Percentiles rank a stretch among this genome's conserved stretches.
Conservation (phyloP, 1,140 invertebrate genomes). For the Ectropis grisescens region DNA sequence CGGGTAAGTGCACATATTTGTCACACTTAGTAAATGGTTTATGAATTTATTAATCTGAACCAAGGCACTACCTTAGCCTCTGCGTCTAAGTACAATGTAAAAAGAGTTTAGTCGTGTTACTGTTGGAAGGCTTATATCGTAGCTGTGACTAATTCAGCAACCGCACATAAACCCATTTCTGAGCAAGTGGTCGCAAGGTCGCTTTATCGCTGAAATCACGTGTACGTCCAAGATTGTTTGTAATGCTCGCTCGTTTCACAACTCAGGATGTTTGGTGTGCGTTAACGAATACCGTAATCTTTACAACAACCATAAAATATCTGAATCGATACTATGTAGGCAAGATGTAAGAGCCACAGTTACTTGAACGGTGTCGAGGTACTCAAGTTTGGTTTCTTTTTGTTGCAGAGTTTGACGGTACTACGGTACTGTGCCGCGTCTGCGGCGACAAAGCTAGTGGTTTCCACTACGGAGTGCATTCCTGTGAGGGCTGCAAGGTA, state of each 20-base stretch:
- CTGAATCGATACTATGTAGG: no score
- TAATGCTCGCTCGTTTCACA: conserved; percentile 21
- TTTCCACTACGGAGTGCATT: conserved; percentile 99
- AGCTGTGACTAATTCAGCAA: no score
- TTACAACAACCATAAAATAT: conserved; percentile 12
- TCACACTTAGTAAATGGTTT: no score
- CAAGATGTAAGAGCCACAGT: no score
- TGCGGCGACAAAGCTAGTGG: conserved; percentile 99
- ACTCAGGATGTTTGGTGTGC: conserved; percentile 37
- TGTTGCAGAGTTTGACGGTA: conserved; percentile 98
- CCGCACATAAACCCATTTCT: no score
- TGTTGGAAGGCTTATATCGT: no score
- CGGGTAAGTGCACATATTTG: no score
- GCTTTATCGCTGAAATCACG: conserved; percentile 25
- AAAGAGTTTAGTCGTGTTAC: no score
- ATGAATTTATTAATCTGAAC: no score
- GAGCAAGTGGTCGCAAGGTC: conserved; percentile 27
- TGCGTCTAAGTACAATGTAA: no score
- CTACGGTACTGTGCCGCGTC: conserved; percentile 96
- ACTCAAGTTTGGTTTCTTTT: conserved; percentile 27
- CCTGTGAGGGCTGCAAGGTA: conserved; percentile 99
- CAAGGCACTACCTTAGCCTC: no score
- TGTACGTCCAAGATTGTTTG: conserved; percentile 24
- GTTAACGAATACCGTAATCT: conserved; percentile 18
- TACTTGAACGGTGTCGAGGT: conserved; percentile 3